phyloP scores from a whole-genome alignment of 1,140 invertebrate species.

The Drosophila biarmipes region DNA sequence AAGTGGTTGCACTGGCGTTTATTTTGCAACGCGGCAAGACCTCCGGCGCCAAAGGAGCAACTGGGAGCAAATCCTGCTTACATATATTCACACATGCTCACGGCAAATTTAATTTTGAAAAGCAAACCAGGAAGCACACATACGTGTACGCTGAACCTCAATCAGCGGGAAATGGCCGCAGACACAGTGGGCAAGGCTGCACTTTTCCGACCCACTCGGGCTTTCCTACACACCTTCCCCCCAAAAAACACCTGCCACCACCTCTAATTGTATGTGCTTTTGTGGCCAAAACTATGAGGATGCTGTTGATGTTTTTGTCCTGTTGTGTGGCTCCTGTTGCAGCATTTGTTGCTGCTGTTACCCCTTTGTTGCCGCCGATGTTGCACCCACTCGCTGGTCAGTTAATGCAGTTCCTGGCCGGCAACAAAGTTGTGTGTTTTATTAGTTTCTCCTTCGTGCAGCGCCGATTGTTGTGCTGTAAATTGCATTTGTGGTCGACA shows the following conservation, averaged over 20 bases:
- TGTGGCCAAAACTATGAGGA: constrained; percentile 43
- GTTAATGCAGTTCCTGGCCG: constrained; percentile 59
- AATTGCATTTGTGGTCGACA: constrained; percentile 76
- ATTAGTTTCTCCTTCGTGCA: constrained; percentile 57
- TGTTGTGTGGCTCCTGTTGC: not conserved
- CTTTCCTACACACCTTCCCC: not conserved
- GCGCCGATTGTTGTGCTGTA: constrained; percentile 70
- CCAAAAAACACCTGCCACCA: constrained; percentile 1
- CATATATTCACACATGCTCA: constrained; percentile 21
- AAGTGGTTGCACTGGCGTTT: constrained; percentile 42
- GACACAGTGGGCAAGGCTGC: constrained; percentile 19
- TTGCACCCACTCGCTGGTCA: constrained; percentile 25
- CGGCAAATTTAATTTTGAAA: constrained; percentile 76
- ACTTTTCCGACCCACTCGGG: not conserved
- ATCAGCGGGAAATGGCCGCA: constrained; percentile 58
- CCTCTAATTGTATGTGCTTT: constrained; percentile 44
- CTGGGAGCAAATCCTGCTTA: not conserved
- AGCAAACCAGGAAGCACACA: constrained; percentile 47
- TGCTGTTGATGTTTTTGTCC: constrained; percentile 22
- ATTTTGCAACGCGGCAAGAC: constrained; percentile 38
- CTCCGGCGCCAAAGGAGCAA: constrained; percentile 1
- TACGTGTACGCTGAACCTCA: constrained; percentile 41
- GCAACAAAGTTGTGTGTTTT: constrained; percentile 51
- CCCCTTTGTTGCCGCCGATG: not conserved
- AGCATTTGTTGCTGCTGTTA: constrained; percentile 16